Evolutionary conservation across 2,888 invertebrate species (phyloP).

Genomic region (Maniola hyperantus): DNA sequence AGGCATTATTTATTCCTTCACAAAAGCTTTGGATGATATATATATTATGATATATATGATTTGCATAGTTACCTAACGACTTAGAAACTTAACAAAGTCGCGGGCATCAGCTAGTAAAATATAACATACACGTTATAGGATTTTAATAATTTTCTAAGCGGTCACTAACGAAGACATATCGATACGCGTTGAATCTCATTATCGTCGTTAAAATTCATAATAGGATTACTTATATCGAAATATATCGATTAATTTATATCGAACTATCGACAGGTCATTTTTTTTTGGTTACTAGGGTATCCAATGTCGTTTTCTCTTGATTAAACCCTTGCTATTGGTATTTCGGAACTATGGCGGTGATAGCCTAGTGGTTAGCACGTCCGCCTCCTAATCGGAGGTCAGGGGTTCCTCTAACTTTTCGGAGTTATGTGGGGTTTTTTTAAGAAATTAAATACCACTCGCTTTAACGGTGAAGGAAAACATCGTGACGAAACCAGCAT

Average conservation of each 20-base stretch:
- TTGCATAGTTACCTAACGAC: slow-evolving; percentile 6
- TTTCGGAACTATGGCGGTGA: too few relatives aligned
- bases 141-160: slow-evolving; percentile 57
- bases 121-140: slow-evolving; percentile 46
- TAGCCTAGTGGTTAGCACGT: too few relatives aligned
- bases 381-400: too few relatives aligned
- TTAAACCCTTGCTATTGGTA: not conserved
- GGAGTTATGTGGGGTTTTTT: too few relatives aligned
- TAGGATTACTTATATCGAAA: slow-evolving; percentile 58
- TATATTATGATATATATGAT: too few relatives aligned
- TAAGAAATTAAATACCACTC: too few relatives aligned
- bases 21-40: slow-evolving; percentile 5
- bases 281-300: not conserved
- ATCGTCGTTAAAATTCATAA: slow-evolving; percentile 74
- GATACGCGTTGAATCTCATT: slow-evolving; percentile 63
- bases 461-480: too few relatives aligned
- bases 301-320: too few relatives aligned
- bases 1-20: slow-evolving; percentile 19
- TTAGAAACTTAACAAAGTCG: too few relatives aligned
- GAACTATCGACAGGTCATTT: not conserved
- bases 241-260: slow-evolving; percentile 65
- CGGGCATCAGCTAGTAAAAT: slow-evolving; percentile 23
- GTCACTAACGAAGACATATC: slow-evolving; percentile 72
- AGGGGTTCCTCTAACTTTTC: too few relatives aligned
- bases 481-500: too few relatives aligned